Percentiles rank a stretch among this genome's conserved stretches.
Evolutionary conservation across 2,113 vertebrate species (phyloP).

Genomic region (Dasyprocta punctata): DNA sequence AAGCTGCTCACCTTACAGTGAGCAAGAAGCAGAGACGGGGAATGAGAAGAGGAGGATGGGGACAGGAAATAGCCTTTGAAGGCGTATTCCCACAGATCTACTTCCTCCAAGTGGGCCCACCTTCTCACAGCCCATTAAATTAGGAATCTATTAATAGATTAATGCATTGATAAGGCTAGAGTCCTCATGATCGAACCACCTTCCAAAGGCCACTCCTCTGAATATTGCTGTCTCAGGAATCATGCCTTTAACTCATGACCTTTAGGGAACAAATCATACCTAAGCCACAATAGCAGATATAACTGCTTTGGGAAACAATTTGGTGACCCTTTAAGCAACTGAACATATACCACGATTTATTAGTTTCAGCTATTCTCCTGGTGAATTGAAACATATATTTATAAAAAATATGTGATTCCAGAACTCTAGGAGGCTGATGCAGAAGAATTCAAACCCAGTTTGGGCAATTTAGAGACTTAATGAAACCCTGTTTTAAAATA

Average conservation of each 20-base stretch:
- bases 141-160: neutral
- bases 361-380: neutral
- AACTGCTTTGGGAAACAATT: neutral
- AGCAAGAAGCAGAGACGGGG: neutral
- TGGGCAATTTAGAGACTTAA: neutral
- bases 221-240: neutral
- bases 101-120: neutral
- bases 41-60: neutral
- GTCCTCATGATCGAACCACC: neutral
- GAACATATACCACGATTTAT: neutral
- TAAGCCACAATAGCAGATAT: neutral
- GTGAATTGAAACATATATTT: neutral
- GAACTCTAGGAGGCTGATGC: neutral
- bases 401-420: neutral
- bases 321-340: neutral
- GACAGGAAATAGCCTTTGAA: neutral
- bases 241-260: neutral
- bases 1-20: neutral
- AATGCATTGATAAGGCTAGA: neutral
- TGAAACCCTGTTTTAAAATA: neutral
- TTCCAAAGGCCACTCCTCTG: neutral
- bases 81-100: neutral
- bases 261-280: neutral
- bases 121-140: neutral
- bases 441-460: neutral